Evolutionary conservation across 1,140 invertebrate genomes (phyloP).

Genomic region (Apocrypta bakeri): DNA sequence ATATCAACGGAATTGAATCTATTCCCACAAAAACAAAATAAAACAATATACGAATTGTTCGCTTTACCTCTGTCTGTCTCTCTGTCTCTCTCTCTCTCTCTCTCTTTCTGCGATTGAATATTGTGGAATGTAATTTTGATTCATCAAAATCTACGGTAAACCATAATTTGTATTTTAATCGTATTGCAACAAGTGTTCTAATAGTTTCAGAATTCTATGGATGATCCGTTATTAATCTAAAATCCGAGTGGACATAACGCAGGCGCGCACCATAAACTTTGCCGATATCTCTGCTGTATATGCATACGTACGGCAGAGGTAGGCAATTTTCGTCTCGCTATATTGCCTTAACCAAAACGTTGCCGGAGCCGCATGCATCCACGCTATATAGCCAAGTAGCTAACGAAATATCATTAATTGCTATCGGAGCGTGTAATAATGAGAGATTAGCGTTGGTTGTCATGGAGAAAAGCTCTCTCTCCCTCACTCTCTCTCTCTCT

Average conservation of each 20-base stretch:
- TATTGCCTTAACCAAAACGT: background rate
- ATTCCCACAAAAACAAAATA: background rate
- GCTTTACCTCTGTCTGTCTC: too few species aligned
- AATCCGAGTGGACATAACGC: background rate
- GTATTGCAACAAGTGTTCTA: background rate
- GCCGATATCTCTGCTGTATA: background rate
- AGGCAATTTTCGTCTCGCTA: conserved; percentile 35
- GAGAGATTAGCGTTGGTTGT: conserved; percentile 7
- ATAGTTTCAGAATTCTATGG: background rate
- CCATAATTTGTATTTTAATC: background rate
- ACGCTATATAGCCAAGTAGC: background rate
- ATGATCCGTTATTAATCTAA: conserved; percentile 24
- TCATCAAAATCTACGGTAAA: background rate
- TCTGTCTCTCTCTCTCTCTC: too few species aligned
- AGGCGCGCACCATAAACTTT: background rate
- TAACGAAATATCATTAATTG: conserved; percentile 23
- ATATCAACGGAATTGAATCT: background rate
- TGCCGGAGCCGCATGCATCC: background rate
- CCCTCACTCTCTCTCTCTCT: too few species aligned
- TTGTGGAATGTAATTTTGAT: background rate
- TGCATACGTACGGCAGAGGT: background rate
- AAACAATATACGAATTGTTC: background rate
- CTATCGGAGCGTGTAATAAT: conserved; percentile 23
- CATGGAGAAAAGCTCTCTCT: background rate
- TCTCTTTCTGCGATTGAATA: too few species aligned